Conservation (phyloP, 92 coral and sea anemone species). For the Pocillopora grandis region DNA sequence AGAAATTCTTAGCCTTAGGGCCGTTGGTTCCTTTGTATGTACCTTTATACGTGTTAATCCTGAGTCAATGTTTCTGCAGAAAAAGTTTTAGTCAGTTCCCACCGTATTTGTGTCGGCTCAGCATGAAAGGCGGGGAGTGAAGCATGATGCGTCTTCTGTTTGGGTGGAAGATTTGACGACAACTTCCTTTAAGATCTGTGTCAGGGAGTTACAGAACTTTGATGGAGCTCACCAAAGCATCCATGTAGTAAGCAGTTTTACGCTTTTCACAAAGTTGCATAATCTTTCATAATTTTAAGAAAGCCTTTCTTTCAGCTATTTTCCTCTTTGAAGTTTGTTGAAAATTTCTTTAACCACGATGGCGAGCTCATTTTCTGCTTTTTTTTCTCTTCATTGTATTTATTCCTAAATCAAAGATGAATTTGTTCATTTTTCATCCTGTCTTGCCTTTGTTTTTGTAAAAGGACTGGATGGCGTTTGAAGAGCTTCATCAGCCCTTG, state of each 20-base stretch:
- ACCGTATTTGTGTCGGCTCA: conserved; percentile 67
- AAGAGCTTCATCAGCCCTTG: conserved; percentile 19
- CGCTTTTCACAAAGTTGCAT: neutral
- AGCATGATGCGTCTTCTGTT: conserved; percentile 60
- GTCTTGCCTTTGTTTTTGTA: neutral
- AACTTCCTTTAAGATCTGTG: conserved; percentile 62
- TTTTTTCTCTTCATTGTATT: neutral
- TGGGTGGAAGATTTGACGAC: conserved; percentile 68
- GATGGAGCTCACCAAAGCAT: conserved; percentile 63
- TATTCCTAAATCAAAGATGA: neutral
- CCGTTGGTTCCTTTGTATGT: neutral
- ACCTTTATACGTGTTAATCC: neutral
- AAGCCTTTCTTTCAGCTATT: neutral
- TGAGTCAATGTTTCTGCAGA: conserved; percentile 6
- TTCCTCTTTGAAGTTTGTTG: too few species aligned
- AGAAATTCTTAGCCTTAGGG: neutral
- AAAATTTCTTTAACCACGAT: too few species aligned
- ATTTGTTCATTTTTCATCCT: neutral
- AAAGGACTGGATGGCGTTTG: conserved; percentile 17
- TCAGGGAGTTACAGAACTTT: conserved; percentile 68
- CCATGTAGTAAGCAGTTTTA: conserved; percentile 42
- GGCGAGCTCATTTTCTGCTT: neutral
- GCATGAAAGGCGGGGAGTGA: conserved; percentile 60
- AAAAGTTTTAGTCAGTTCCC: conserved; percentile 51
- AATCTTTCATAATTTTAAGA: neutral